Evolutionary conservation across 2,797 vertebrate species (phyloP), one percentile per base, ranked within the genome.

Genomic region (Typhlichthys eigenmanni): DNA sequence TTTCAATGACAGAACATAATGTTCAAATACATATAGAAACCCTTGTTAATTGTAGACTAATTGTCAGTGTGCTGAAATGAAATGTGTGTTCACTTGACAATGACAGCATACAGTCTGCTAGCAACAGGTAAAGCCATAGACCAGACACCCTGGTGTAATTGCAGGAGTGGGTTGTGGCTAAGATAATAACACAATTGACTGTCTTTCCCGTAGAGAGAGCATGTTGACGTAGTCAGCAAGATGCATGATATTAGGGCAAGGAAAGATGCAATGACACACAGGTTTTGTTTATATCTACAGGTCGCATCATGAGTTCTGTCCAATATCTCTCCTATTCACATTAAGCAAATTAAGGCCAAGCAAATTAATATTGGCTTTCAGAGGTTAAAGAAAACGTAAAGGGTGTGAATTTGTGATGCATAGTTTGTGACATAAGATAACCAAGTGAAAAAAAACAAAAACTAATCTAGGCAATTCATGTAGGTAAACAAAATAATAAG

Each of bases 131-230:
- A 65, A 72, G 60, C 70, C 58, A 57, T 52, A 19, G 50, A 62
- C 60, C 49, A 76, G 69, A 76, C 73, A 55, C 56, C 56, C 66
- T 68, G 70, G 49, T 81, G 60, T 84, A 80, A 82, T 80, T 79
- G 47, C 65, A 66, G 49, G 61, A 71, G 63, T 78, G 74, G 74
- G 58, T 75, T 71, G 65, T 65, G 47, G 62, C 79, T 67, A 66
- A 62, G 75, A 79, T 76, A 75, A 66, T 76, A 19, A 82, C 74
- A 90, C 79, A 85, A 82, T 81, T 51, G 60, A 24, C 64, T 84
- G 55, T 71, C 60, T 85, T 72, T 86, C 70, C 19, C 12, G 62
- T 47, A 75, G 48, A 69, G 57, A 71, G 64, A 63, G 70, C 72
- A 61, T 46, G 62, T 66, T 68, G 66, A 63, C 50, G 69, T 65